Percentiles rank a stretch among this genome's conserved stretches.
Evolutionary conservation across 2,113 vertebrate species (phyloP).

Genomic region (Sylvia atricapilla): DNA sequence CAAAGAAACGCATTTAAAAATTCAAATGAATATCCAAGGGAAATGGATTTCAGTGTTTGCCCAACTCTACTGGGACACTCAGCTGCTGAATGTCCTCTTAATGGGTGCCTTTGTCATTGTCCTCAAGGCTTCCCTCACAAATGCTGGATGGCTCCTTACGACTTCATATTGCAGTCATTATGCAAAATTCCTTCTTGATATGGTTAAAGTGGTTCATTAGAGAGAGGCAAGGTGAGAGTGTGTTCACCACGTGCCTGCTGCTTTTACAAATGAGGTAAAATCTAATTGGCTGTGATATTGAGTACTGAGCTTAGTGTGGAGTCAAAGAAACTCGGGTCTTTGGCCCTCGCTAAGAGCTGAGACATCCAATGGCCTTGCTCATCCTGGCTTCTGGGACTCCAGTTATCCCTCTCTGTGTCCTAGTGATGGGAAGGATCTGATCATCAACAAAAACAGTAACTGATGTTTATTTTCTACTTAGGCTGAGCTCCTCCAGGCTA

Average conservation of each 20-base stretch:
- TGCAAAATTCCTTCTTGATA: neutral
- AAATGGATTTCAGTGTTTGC: conserved; percentile 18
- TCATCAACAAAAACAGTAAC: neutral
- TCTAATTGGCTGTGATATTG: neutral
- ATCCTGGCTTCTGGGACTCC: neutral
- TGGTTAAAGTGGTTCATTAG: neutral
- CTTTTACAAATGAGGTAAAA: neutral
- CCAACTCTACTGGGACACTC: neutral
- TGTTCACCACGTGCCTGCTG: neutral
- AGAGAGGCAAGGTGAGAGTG: neutral
- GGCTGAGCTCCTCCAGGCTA: neutral
- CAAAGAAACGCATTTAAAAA: conserved; percentile 44
- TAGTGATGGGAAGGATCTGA: neutral
- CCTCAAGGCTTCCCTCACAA: conserved; percentile 32
- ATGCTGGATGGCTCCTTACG: neutral
- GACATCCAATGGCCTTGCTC: neutral
- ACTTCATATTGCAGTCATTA: conserved; percentile 5
- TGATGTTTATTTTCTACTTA: neutral
- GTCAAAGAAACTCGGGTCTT: neutral
- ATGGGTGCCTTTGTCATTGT: conserved; percentile 37
- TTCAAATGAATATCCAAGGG: conserved; percentile 43
- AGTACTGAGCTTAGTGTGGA: neutral
- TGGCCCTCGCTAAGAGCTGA: neutral
- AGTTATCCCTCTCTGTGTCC: neutral
- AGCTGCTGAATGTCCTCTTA: neutral